Percentiles rank a stretch among this genome's conserved stretches.
These are phyloP conservation scores for Myathropa florea DNA, from an alignment of 2,888 invertebrate species.

Conservation along the genomic window DNA sequence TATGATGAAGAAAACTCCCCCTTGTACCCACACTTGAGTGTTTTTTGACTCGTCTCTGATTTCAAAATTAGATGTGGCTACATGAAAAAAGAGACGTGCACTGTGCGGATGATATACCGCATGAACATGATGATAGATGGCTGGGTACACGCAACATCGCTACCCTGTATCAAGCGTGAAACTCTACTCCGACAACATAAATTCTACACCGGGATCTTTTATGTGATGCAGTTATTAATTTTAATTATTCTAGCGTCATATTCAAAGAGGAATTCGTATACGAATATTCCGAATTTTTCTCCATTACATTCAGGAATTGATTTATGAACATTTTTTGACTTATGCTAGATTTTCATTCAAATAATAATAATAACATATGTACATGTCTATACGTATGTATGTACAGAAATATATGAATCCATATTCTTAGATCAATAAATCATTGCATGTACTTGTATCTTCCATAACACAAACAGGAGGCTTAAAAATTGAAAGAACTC, in stretches of 20 bases:
- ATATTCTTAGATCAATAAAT: constrained; percentile 7
- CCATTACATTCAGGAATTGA: neutral
- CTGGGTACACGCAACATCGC: constrained; percentile 47
- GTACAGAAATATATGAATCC: neutral
- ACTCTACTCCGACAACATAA: constrained; percentile 63
- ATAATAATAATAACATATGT: neutral
- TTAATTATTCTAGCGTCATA: constrained; percentile 58
- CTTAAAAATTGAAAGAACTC: neutral
- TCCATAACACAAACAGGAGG: neutral
- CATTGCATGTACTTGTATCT: neutral
- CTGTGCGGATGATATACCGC: constrained; percentile 64
- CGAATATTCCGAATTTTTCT: constrained; percentile 16
- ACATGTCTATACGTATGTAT: neutral
- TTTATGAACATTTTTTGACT: neutral
- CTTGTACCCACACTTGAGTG: constrained; percentile 31
- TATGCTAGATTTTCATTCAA: neutral
- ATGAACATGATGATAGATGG: constrained; percentile 69
- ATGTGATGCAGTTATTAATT: constrained; percentile 66
- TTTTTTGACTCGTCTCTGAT: constrained; percentile 57
- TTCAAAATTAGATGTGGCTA: constrained; percentile 70
- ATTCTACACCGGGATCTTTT: constrained; percentile 60
- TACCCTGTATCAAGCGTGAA: constrained; percentile 64
- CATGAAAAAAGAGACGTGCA: constrained; percentile 60
- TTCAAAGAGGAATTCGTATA: constrained; percentile 29
- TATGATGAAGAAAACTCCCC: constrained; percentile 14